Evolutionary conservation across 2,888 invertebrate genomes (phyloP).

Genomic region (Ennomos fuscantarius): DNA sequence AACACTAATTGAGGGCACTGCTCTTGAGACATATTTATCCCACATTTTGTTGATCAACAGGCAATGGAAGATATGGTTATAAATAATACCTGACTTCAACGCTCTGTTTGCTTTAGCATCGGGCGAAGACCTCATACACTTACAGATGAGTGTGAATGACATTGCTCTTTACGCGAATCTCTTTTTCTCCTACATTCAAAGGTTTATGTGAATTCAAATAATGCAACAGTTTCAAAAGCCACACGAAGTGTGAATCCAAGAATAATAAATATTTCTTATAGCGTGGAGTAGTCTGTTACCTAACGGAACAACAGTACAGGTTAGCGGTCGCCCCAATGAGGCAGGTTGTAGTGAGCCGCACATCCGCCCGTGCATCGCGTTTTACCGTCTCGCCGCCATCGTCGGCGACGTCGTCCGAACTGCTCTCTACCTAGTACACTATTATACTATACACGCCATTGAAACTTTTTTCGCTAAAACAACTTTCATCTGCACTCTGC

Average conservation of each 20-base stretch:
- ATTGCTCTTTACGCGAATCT: conserved; percentile 16
- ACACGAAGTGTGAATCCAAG: conserved; percentile 13
- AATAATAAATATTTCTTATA: conserved; percentile 21
- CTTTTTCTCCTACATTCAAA: conserved; percentile 15
- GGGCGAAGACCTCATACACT: conserved; percentile 31
- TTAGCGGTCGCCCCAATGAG: conserved; percentile 6
- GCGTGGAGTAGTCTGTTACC: conserved; percentile 27
- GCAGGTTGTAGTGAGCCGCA: conserved; percentile 17
- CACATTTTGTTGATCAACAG: conserved; percentile 57
- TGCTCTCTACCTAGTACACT: conserved; percentile 4
- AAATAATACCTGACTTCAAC: conserved; percentile 27
- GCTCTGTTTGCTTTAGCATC: conserved; percentile 32
- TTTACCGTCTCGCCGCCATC: conserved; percentile 2
- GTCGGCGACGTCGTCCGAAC: conserved; percentile 1
- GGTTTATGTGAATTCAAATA: conserved; percentile 17
- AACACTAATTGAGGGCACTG: conserved; percentile 60
- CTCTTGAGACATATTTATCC: conserved; percentile 62
- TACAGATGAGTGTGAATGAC: conserved; percentile 23
- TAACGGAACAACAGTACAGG: conserved; percentile 34
- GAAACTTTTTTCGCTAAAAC: conserved; percentile 41
- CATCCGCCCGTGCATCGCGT: conserved; percentile 17
- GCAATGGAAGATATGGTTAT: conserved; percentile 33
- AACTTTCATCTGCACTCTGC: conserved; percentile 47
- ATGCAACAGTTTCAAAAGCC: conserved; percentile 9
- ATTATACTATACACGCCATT: conserved; percentile 6